Base-by-base conservation (phyloP, 2,888 invertebrate genomes). In the Brenthis daphne region DNA sequence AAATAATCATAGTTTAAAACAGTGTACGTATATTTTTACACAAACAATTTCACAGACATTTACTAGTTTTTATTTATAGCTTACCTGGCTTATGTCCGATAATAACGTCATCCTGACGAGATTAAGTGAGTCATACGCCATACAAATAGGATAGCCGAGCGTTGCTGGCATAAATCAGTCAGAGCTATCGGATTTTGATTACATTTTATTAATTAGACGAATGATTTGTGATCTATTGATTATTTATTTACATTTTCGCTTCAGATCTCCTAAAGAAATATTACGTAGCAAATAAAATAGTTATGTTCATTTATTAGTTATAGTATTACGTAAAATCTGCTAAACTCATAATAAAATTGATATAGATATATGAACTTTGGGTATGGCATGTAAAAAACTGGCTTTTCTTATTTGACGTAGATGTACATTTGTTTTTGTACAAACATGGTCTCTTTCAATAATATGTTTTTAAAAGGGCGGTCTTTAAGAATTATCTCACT, bases 101-200 rank as follows among this genome's bases (percentile, higher is more conserved):
- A 48, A 68, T 63, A 63, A 68, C 71, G 68, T 71, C 71, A 71
- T 71, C 37, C 65, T 58, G 71, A 71, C 71, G 65, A 63, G 65
- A 71, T 65, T 16, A 57, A 61, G 53, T 65, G 70, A 71, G 54
- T 68, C 67, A 68, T 16, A 24, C 55, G 43, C 14, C 43, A 51
- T 64, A 65, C 61, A 57, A 65, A 57, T 57, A 56, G 37, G 57
- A 37, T 63, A 53, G 5, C 54, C 47, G 14, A 48, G 55, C 43
- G 47, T 64, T 64, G 55, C 29, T 48, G 48, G 12, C n/a, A 50
- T 50, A 60, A 50, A 60, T 50, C 29, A 50, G 6, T 60, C 50
- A n/a, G 37, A n/a, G 33, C 33, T 43, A 8, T 29, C 29, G 12
- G 48, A 47, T n/a, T 60, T 60, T n/a, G 5, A 29, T 48, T 58